Conservation (phyloP, 2,888 invertebrate species). For the Erebia palarica region DNA sequence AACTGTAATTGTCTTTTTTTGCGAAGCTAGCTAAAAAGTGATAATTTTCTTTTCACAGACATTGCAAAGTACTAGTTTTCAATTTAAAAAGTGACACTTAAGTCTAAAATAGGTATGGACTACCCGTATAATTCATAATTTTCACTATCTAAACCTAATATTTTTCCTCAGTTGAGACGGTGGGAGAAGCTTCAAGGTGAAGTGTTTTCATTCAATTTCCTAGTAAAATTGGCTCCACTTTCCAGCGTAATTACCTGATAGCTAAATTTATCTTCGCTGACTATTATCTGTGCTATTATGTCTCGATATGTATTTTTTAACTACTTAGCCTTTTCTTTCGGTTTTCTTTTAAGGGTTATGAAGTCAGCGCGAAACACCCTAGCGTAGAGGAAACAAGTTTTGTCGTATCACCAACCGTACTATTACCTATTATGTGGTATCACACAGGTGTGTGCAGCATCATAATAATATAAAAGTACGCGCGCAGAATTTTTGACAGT, state of each 20-base stretch:
- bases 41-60: neutral
- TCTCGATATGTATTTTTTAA: neutral
- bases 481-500: no score
- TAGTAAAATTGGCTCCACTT: conserved; percentile 67
- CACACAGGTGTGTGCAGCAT: no score
- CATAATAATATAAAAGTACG: no score
- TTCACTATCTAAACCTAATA: conserved; percentile 44
- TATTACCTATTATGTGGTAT: no score
- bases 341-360: neutral
- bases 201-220: conserved; percentile 78
- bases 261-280: conserved; percentile 62
- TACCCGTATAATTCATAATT: conserved; percentile 34
- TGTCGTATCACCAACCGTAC: no score
- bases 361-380: neutral
- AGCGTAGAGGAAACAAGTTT: no score
- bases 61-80: conserved; percentile 7
- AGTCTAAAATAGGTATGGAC: conserved; percentile 1
- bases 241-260: conserved; percentile 69
- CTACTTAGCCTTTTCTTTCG: neutral
- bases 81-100: conserved; percentile 23
- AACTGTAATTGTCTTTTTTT: neutral
- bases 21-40: neutral
- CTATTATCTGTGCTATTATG: conserved; percentile 2
- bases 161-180: conserved; percentile 46
- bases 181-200: conserved; percentile 48